Evolutionary conservation across 2,113 vertebrate species (phyloP).

Genomic region (Spheniscus mendiculus): DNA sequence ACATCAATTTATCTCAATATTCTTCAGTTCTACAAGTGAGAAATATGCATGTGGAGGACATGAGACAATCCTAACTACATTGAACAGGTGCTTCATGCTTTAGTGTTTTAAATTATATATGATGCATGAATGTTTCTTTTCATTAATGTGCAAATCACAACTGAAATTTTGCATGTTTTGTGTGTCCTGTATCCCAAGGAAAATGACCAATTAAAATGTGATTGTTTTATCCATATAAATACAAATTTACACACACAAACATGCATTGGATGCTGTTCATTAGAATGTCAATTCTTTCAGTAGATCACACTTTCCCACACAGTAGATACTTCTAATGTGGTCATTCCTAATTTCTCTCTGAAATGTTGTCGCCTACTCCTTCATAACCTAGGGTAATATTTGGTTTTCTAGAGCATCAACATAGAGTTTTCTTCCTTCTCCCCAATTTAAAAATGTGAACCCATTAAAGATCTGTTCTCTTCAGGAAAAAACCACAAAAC

Average conservation of each 20-base stretch:
- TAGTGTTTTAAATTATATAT: constrained; percentile 55
- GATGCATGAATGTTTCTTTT: constrained; percentile 7
- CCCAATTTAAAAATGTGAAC: neutral
- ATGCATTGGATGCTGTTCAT: neutral
- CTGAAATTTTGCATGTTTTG: neutral
- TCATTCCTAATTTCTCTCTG: neutral
- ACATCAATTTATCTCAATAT: constrained; percentile 34
- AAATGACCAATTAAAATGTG: neutral
- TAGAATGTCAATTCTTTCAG: neutral
- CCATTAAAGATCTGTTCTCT: neutral
- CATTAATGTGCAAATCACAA: constrained; percentile 42
- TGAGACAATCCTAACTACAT: neutral
- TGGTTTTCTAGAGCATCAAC: neutral
- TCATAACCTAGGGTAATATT: neutral
- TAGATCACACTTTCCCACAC: neutral
- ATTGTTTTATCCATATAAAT: neutral
- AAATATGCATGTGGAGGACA: constrained; percentile 16
- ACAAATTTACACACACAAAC: neutral
- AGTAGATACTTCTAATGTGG: neutral
- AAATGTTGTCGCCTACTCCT: neutral
- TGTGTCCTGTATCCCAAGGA: neutral
- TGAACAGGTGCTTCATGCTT: constrained; percentile 45
- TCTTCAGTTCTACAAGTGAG: neutral
- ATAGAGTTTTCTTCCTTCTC: neutral
- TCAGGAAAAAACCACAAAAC: neutral